Evolutionary conservation across 2,888 invertebrate species (phyloP).

Genomic region (Steinernema carpocapsae): DNA sequence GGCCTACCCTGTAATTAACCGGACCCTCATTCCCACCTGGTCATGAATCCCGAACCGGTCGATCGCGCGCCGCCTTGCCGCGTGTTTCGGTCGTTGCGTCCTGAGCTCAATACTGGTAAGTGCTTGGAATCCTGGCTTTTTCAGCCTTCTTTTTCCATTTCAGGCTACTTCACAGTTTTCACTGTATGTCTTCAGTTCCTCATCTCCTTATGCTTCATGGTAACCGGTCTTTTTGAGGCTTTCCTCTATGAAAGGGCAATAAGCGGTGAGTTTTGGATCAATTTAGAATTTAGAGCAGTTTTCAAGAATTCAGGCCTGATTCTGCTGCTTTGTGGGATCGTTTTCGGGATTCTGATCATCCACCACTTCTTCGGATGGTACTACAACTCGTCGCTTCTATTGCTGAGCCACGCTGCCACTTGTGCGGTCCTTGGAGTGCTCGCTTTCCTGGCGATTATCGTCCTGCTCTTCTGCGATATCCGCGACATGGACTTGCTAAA

Average conservation of each 20-base stretch:
- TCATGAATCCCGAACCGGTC: too few species aligned
- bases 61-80: too few species aligned
- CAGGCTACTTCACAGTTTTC: conserved; percentile 20
- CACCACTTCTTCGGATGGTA: conserved; percentile 9
- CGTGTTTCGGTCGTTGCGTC: not conserved
- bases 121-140: not conserved
- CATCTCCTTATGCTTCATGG: not conserved
- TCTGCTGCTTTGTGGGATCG: not conserved
- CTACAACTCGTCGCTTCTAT: not conserved
- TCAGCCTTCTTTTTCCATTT: too few species aligned
- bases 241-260: not conserved
- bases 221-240: not conserved
- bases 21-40: too few species aligned
- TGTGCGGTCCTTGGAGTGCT: not conserved
- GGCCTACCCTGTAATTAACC: too few species aligned
- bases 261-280: not conserved
- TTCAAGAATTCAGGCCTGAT: not conserved
- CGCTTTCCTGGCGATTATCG: not conserved
- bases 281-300: not conserved
- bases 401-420: not conserved
- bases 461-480: not conserved
- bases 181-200: conserved; percentile 15
- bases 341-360: not conserved
- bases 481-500: not conserved
- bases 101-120: not conserved